Base-by-base conservation (phyloP, 2,113 vertebrate genomes). In the Phodopus roborovskii region DNA sequence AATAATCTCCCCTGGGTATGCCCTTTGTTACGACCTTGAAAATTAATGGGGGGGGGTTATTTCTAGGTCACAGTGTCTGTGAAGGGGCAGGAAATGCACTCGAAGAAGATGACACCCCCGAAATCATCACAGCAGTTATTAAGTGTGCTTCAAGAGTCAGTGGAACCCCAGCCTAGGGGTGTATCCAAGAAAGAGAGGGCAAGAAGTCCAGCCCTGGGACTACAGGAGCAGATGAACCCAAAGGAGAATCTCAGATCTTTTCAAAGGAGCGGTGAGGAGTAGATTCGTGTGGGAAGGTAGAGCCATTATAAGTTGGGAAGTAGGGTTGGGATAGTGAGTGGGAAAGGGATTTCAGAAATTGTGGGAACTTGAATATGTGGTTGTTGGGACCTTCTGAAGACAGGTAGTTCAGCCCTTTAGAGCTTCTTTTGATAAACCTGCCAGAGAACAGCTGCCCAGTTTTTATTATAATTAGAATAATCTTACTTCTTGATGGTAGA, bases 251-350 rank as follows among this genome's bases (percentile, higher is more conserved):
- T 95, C 96, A 97, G 82, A 95, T 92, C 94, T 96, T 95, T 95
- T 94, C 97, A 97, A 96, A 97, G 96, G 96, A 97, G 92, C 64
- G 91, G 97, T 97, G 97, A 97, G 97, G 93, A 98, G 93, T 94
- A 96, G 96, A 85, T 93, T 88, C 60, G 39, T 77, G 45, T 84
- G 94, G 92, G 96, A 95, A 92, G 91, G 96, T 0, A 97, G 95
- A 91, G 73, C 78, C 33, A 42, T 87, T 92, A 75, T 78, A n/a
- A 91, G 19, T 77, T 87, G 94, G 94, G 94, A 95, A 97, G 33
- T 82, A 96, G 83, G 92, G 92, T 81, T 94, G 97, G 97, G 81
- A 75, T 70, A 96, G 60, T 90, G 71, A 96, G 58, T 95, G 92
- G 95, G 86, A 89, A 96, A 96, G 87, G 78, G 82, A 90, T 94